A percentile compares a stretch with the other conserved stretches of the same genome.
Conservation (phyloP, 1,140 invertebrate species). For the Anoplolepis gracilipes region DNA sequence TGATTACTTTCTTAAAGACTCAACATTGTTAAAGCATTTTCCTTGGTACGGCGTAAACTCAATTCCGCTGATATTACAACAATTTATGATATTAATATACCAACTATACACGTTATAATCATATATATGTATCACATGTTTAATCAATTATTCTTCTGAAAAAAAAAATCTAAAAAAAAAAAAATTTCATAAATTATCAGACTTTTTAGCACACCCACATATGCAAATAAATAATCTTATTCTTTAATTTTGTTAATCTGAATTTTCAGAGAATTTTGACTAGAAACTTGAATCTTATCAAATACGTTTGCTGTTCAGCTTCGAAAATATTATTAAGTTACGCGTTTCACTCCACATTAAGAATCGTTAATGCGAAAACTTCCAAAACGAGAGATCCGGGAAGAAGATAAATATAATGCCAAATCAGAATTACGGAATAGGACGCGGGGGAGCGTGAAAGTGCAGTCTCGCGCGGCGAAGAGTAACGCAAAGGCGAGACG, state of each 20-base stretch:
- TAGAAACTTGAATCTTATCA: background rate
- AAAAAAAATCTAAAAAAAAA: background rate
- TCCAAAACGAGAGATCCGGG: background rate
- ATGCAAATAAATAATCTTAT: background rate
- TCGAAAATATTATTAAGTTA: background rate
- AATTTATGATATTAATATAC: slow-evolving; percentile 29
- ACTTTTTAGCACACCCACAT: too few relatives aligned
- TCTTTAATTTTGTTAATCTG: background rate
- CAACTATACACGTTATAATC: background rate
- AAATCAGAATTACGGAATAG: slow-evolving; percentile 37
- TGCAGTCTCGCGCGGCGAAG: slow-evolving; percentile 19
- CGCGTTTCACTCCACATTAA: background rate
- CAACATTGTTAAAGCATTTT: slow-evolving; percentile 38
- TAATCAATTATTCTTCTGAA: background rate
- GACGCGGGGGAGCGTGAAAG: slow-evolving; percentile 35
- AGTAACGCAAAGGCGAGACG: slow-evolving; percentile 29
- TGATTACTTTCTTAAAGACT: slow-evolving; percentile 57
- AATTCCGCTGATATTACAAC: background rate
- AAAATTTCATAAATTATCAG: too few relatives aligned
- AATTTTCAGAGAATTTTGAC: background rate
- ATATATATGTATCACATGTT: background rate
- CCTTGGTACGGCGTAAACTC: background rate
- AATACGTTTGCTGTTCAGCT: background rate
- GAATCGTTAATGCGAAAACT: background rate
- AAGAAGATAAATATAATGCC: background rate